Base-by-base conservation (phyloP, 2,888 invertebrate genomes). In the Pyrochroa serraticornis region DNA sequence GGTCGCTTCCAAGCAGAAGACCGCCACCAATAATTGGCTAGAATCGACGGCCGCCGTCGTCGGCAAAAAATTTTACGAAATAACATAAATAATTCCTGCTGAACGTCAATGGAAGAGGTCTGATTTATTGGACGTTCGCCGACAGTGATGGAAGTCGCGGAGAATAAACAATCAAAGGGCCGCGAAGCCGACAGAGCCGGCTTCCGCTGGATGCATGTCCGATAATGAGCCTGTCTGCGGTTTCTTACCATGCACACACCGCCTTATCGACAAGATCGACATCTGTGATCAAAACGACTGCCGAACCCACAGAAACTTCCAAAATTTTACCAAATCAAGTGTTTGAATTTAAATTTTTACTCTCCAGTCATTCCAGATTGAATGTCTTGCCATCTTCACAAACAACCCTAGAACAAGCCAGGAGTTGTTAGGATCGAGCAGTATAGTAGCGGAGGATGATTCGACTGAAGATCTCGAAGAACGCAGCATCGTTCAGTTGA, bases 121-220 rank as follows among this genome's bases (percentile, higher is more conserved):
- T 78, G 79, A 78, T 79, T 79, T 79, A 79, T 78, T 70, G 71
- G 73, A 76, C 74, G 65, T 64, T 65, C 64, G 70, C 68, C 72
- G 78, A 77, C 77, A 77, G 76, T 78, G 78, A 79, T 79, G 77
- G 77, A 79, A 78, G 75, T 73, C 72, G 76, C 76, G 76, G 77
- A 71, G 76, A 74, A 77, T 77, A 76, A 76, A 76, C 74, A 76
- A 77, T 77, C 78, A 77, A 77, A 77, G 75, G 69, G 70, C 67
- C 66, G 59, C 62, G 60, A 56, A 60, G 70, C 69, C 68, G 69
- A 64, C 70, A 58, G 58, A 63, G 70, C 61, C 65, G 65, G 70
- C 65, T 71, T 72, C 68, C 67, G 70, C 66, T 63, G 62, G 67
- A 65, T 61, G 59, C 62, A 55, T 41, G 65, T 65, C 57, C 62